Base-by-base conservation (phyloP, 2,888 invertebrate species). In the Mactromeris polynyma region DNA sequence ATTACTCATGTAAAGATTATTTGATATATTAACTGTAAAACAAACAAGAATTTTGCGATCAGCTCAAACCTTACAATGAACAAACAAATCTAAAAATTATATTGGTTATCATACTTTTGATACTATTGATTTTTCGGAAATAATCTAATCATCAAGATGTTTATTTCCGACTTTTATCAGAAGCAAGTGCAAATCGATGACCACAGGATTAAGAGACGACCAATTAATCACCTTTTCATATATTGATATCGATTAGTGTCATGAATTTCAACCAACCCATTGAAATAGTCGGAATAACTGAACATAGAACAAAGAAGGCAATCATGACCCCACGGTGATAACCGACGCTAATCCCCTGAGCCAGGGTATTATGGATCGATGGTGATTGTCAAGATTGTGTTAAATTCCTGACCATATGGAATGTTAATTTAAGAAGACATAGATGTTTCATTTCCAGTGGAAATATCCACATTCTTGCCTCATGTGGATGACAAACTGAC, bases 141-240 rank as follows among this genome's bases (percentile, higher is more conserved):
- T 64, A 26, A 9, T 64, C n/a, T 64, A n/a, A 58, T 26, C 26
- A 7, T 9, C 58, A n/a, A 26, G 26, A 9, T 26, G 17, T 26
- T 64, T n/a, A 64, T 9, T 64, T 64, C 58, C 73, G 73, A 73
- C 73, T 73, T 33, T 33, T 33, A 33, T 73, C 73, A 26, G 73
- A 36, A 73, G 7, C 33, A 7, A 73, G 73, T 73, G 11, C 31
- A 33, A 33, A 73, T 73, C 73, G 73, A 73, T 36, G 26, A 33
- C 33, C 17, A 73, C 11, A 2, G 73, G 73, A 73, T 73, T 73
- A 73, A 2, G 14, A 19, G 36, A 19, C 33, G 19, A 7, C 4
- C 7, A 36, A 73, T 73, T 33, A 73, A 73, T 73, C 36, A 73
- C 73, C 33, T 33, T 73, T 33, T 19, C n/a, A 26, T 33, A 73